Evolutionary conservation across 2,113 vertebrate genomes (phyloP).

Genomic region (Alectura lathami): DNA sequence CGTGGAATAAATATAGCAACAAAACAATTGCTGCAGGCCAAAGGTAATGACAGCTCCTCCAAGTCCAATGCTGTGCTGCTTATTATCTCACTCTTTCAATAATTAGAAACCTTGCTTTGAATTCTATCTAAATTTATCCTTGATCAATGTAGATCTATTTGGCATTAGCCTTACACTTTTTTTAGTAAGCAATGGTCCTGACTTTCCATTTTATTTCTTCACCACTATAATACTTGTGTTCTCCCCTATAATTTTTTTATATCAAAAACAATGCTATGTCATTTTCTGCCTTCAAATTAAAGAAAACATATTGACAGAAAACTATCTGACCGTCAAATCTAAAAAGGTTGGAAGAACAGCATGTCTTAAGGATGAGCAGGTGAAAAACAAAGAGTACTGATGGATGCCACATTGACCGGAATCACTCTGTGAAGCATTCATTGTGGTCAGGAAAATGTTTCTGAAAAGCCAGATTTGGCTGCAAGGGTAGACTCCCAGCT

Average conservation of each 20-base stretch:
- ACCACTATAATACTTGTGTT: background rate
- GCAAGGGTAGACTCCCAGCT: background rate
- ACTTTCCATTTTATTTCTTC: background rate
- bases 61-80: background rate
- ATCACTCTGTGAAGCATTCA: background rate
- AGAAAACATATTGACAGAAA: background rate
- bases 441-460: background rate
- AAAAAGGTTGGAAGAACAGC: background rate
- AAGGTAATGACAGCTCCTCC: background rate
- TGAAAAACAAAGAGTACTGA: background rate
- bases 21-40: background rate
- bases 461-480: conserved; percentile 12
- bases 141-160: background rate
- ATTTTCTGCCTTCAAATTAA: background rate
- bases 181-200: background rate
- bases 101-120: conserved; percentile 4
- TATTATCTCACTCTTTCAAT: background rate
- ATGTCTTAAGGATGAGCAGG: background rate
- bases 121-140: conserved; percentile 17
- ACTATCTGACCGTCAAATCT: background rate
- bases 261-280: background rate
- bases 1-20: background rate
- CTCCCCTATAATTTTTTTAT: background rate
- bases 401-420: background rate
- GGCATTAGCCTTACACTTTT: background rate